Evolutionary conservation across 1,140 invertebrate genomes (phyloP), one percentile per base, ranked within the genome.

Genomic region (Papilio dardanus): DNA sequence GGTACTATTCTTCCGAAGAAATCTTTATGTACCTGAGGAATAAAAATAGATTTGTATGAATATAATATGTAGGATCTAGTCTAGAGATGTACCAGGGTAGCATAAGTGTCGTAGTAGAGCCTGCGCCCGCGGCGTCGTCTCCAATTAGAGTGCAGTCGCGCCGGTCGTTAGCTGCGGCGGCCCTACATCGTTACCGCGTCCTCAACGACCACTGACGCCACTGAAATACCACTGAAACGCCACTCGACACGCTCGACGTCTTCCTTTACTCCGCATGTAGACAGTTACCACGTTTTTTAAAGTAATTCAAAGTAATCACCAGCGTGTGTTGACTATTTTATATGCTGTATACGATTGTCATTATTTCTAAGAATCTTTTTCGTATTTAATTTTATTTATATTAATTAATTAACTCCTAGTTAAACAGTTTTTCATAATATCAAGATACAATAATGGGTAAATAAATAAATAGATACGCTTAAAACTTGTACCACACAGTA

Each of bases 1-100:
- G 92, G 90, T 2, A 95, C 94, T 71, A 95, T 92, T 19, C 96
- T 91, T 0, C 96, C 96, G 84, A 97, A 97, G 92, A 97, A 97
- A 83, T 97, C 96, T 86, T 95, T 95, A 14, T 94, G 94, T 67
- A 94, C 92, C 95, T 96, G 94, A 10, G 85, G 91, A 88, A 90
- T 85, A 88, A 81, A 82, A 76, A 66, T 46, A 46, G 42, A 46
- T 46, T 3, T 46, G 6, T 46, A n/a, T 46, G n/a, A 46, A 16
- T 24, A 16, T 8, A 31, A 37, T 42, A 16, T 19, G 42, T 16
- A 19, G 42, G 21, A 14, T 28, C 21, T 54, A 54, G 7, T 24
- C 24, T 71, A 54, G 21, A 66, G 24, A 14, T 74, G 28, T 42
- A 66, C 24, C 16, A 31, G 37, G 21, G 21, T 30, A 62, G 24